These are phyloP conservation scores for Brachionus koreanus DNA, from an alignment of 1,140 invertebrate genomes.

Conservation along the genomic window DNA sequence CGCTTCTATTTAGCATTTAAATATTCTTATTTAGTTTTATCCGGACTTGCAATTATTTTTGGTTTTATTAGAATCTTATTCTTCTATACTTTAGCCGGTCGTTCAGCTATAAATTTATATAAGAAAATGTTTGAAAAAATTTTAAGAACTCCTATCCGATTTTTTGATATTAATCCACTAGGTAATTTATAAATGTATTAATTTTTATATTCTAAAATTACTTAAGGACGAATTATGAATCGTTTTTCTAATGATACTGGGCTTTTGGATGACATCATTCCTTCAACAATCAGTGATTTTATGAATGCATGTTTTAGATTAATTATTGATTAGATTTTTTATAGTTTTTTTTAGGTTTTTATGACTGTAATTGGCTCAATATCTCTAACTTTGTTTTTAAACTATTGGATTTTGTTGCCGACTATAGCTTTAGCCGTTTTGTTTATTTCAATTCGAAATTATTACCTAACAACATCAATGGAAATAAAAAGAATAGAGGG, in stretches of 20 bases:
- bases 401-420: constrained; percentile 37
- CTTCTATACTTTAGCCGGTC: not conserved
- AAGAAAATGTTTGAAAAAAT: constrained; percentile 9
- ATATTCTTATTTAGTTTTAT: not conserved
- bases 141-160: not conserved
- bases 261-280: constrained; percentile 70
- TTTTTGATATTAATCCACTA: constrained; percentile 40
- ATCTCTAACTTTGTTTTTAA: not conserved
- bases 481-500: constrained; percentile 74
- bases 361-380: constrained; percentile 21
- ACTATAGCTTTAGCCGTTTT: not conserved
- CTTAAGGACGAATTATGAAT: constrained; percentile 67
- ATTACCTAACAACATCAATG: constrained; percentile 18
- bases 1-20: not conserved
- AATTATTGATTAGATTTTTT: not conserved
- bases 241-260: constrained; percentile 81
- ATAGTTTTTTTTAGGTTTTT: not conserved
- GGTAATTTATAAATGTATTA: not conserved
- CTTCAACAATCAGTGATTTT: constrained; percentile 68
- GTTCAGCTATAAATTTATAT: not conserved
- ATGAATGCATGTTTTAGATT: constrained; percentile 55
- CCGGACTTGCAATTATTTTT: not conserved
- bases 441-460: constrained; percentile 11
- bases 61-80: not conserved
- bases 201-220: not conserved